Evolutionary conservation across 2,888 invertebrate species (phyloP), one percentile per base, ranked within the genome.

Genomic region (Prenolepis imparis): DNA sequence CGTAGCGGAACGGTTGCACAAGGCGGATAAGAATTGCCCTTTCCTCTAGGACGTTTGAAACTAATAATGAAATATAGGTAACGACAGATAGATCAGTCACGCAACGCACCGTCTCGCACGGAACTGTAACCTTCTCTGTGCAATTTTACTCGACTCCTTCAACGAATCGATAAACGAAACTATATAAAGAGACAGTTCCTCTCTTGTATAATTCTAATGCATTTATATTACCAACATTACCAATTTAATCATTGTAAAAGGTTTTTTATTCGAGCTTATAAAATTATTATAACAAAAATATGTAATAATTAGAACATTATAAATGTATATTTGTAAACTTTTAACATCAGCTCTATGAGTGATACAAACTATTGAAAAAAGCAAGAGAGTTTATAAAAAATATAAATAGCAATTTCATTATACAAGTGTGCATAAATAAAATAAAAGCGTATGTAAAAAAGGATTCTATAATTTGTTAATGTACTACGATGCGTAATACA

Each of bases 11-110:
- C 83, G 70, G 66, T 36, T n/a, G 61, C 44, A 66, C 21, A 68
- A 67, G 41, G 52, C 66, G 84, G 74, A 84, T 84, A 84, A 82
- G 59, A 84, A 28, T n/a, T 57, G 48, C 68, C 48, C 83, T 82
- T 82, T 84, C n/a, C 82, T 84, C 84, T 84, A 84, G 82, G 82
- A 75, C 82, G 75, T 63, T 75, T 24, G 24, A 67, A n/a, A 39
- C 36, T 44, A 67, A 41, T 66, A 70, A 57, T 48, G 48, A 64
- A 36, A 18, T 21, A 55, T 21, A 55, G 21, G 15, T 64, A 64
- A 72, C 4, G 63, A 57, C 36, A 70, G 64, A 72, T 83, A 36
- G 81, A 36, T 80, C 77, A 61, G 36, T 18, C 61, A 64, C 39
- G 48, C 55, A 59, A 63, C n/a, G 24, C 15, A 77, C 36, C 18